Conservation (phyloP, 2,113 vertebrate genomes). For the Eublepharis macularius region DNA sequence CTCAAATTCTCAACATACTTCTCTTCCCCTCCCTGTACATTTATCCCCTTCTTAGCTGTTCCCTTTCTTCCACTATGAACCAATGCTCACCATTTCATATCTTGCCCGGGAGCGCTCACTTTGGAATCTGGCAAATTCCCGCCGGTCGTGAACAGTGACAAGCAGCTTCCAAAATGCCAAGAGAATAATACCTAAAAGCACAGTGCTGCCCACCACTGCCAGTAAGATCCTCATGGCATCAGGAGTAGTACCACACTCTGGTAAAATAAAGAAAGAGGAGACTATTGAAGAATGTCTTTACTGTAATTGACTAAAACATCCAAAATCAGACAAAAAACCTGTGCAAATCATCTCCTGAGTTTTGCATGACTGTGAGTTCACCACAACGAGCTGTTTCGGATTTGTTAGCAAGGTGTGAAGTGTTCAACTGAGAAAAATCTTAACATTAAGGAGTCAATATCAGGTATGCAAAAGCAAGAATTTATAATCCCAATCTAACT, state of each 20-base stretch:
- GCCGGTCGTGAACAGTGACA: constrained; percentile 92
- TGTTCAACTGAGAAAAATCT: background rate
- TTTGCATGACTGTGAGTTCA: background rate
- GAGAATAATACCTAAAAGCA: constrained; percentile 86
- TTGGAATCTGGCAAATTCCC: constrained; percentile 93
- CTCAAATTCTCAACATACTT: background rate
- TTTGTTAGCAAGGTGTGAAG: background rate
- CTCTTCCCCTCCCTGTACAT: rapidly evolving
- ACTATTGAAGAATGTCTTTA: background rate
- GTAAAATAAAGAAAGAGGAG: background rate
- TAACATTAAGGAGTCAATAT: constrained; percentile 9
- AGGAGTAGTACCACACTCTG: constrained; percentile 86
- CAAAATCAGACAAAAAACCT: rapidly evolving
- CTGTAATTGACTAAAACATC: rapidly evolving
- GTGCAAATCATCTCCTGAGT: background rate
- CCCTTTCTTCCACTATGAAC: rapidly evolving
- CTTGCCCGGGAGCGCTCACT: constrained; percentile 90
- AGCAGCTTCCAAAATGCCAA: constrained; percentile 91
- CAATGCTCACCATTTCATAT: constrained; percentile 90
- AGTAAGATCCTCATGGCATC: constrained; percentile 84
- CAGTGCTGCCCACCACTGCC: constrained; percentile 88
- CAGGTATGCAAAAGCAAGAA: constrained; percentile 25
- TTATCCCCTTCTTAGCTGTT: rapidly evolving
- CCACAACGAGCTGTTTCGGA: constrained; percentile 8
- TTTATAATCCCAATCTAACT: background rate